Evolutionary conservation across 1,140 invertebrate genomes (phyloP).

Genomic region (Vanessa atalanta): DNA sequence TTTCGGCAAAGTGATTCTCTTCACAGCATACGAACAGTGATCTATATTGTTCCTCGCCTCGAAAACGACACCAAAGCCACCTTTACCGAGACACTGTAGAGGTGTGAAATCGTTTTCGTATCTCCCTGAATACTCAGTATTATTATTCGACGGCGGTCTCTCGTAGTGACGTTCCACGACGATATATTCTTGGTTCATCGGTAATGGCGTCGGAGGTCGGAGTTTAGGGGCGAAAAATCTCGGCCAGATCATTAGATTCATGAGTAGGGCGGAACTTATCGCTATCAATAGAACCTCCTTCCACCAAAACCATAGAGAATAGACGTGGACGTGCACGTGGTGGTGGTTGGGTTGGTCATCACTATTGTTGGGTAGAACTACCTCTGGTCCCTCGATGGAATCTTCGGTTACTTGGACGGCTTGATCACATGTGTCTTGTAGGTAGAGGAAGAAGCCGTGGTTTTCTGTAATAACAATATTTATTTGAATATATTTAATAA

Average conservation of each 20-base stretch:
- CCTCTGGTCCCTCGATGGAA: constrained; percentile 38
- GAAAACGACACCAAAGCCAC: constrained; percentile 99
- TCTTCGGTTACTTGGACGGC: constrained; percentile 60
- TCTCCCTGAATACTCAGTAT: constrained; percentile 83
- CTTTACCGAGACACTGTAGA: constrained; percentile 91
- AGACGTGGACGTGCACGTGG: constrained; percentile 76
- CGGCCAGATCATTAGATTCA: constrained; percentile 75
- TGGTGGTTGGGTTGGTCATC: constrained; percentile 56
- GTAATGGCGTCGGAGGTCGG: constrained; percentile 44
- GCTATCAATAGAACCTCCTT: constrained; percentile 73
- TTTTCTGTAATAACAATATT: constrained; percentile 48
- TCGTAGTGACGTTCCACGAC: constrained; percentile 75
- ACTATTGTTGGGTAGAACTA: constrained; percentile 50
- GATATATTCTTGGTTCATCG: constrained; percentile 53
- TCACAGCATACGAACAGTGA: constrained; percentile 96
- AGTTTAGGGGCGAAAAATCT: constrained; percentile 60
- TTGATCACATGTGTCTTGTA: constrained; percentile 70
- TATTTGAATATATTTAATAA: background rate
- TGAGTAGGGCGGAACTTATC: constrained; percentile 63
- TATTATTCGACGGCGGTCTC: constrained; percentile 49
- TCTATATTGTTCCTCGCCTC: constrained; percentile 97
- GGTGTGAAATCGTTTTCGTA: constrained; percentile 94
- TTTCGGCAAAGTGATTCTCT: constrained; percentile 93
- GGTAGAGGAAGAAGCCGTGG: constrained; percentile 71
- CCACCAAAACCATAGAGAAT: constrained; percentile 91